phyloP scores from a whole-genome alignment of 2,797 vertebrate species.

The Pygocentrus nattereri region DNA sequence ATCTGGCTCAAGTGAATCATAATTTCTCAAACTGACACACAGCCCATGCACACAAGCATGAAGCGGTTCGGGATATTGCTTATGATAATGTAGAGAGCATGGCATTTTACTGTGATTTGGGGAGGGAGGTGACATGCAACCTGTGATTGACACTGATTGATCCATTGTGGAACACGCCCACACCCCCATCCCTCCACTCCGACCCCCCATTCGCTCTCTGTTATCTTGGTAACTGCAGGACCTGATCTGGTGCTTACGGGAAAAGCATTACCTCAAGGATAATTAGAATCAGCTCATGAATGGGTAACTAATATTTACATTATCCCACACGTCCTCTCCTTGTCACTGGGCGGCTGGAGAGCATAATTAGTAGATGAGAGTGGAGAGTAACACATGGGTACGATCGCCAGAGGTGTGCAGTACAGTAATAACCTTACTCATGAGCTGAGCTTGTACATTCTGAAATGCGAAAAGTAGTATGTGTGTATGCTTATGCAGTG shows the following conservation, averaged over 20 bases:
- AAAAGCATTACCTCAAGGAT: constrained; percentile 79
- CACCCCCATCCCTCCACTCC: neutral
- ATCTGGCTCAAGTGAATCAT: constrained; percentile 72
- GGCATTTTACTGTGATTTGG: neutral
- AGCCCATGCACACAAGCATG: constrained; percentile 9
- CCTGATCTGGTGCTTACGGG: constrained; percentile 57
- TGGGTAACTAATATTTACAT: constrained; percentile 79
- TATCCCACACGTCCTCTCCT: constrained; percentile 75
- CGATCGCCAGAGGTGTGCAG: constrained; percentile 30
- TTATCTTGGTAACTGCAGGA: constrained; percentile 68
- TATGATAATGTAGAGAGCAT: constrained; percentile 5
- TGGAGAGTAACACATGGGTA: constrained; percentile 36
- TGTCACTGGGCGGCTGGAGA: constrained; percentile 62
- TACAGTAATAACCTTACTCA: neutral
- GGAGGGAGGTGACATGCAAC: constrained; percentile 65
- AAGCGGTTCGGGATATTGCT: constrained; percentile 23
- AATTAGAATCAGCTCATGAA: constrained; percentile 84
- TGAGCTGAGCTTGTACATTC: neutral
- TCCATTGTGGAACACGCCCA: constrained; percentile 49
- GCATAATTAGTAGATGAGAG: constrained; percentile 37
- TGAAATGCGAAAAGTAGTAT: neutral
- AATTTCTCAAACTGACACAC: constrained; percentile 71
- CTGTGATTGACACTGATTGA: constrained; percentile 67
- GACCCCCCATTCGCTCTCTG: constrained; percentile 39
- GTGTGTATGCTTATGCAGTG: no score